Evolutionary conservation across 2,113 vertebrate species (phyloP).

Genomic region (Macaca nemestrina): DNA sequence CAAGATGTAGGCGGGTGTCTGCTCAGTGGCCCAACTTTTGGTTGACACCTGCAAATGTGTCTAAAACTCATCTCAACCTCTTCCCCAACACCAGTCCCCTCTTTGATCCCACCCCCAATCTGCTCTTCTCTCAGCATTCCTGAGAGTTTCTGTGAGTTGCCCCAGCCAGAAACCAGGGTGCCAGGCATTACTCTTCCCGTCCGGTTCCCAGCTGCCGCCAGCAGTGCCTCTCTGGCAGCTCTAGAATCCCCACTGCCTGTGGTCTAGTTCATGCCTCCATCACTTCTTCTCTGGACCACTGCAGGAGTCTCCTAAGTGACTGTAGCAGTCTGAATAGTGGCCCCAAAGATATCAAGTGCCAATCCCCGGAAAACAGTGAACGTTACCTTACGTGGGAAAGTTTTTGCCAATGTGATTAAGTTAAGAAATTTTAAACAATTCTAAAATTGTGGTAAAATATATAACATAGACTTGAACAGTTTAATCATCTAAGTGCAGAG

Average conservation of each 20-base stretch:
- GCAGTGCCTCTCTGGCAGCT: too few species aligned
- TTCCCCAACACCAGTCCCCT: too few species aligned
- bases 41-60: too few species aligned
- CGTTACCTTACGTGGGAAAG: not conserved
- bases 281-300: not conserved
- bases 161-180: not conserved
- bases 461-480: not conserved
- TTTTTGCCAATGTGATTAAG: not conserved
- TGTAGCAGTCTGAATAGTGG: not conserved
- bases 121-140: not conserved
- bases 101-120: too few species aligned
- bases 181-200: not conserved
- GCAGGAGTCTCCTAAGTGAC: not conserved
- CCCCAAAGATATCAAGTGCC: not conserved
- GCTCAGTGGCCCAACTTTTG: not conserved
- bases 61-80: not conserved
- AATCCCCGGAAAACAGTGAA: not conserved
- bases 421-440: not conserved
- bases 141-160: not conserved
- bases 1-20: not conserved
- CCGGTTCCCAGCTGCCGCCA: not conserved
- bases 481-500: not conserved
- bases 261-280: fast-evolving
- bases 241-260: not conserved
- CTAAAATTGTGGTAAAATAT: not conserved